Evolutionary conservation across 2,797 vertebrate genomes (phyloP).

Genomic region (Melanotaenia boesemani): DNA sequence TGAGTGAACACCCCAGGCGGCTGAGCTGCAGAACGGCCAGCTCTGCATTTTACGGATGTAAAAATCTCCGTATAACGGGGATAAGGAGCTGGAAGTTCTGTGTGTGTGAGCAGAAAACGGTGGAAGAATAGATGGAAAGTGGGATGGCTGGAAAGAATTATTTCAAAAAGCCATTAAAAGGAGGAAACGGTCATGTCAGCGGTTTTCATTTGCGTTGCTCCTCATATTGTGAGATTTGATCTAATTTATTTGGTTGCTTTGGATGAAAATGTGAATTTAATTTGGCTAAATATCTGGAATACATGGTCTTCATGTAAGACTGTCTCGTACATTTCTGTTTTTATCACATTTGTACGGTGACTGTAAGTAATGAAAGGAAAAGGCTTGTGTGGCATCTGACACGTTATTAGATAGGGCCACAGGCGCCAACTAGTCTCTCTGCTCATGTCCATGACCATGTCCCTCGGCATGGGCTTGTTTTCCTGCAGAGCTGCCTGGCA

Average conservation of each 20-base stretch:
- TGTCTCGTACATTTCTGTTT: not conserved
- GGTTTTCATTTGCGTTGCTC: conserved; percentile 53
- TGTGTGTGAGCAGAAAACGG: conserved; percentile 26
- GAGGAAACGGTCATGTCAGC: conserved; percentile 49
- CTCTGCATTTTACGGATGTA: conserved; percentile 64
- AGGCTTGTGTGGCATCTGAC: conserved; percentile 44
- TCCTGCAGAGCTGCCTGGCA: conserved; percentile 65
- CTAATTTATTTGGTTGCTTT: conserved; percentile 12
- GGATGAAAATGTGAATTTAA: conserved; percentile 12
- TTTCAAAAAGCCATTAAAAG: conserved; percentile 55
- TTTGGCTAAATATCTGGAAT: conserved; percentile 14
- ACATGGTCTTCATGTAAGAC: not conserved
- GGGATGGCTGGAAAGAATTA: conserved; percentile 35
- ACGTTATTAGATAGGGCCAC: conserved; percentile 51
- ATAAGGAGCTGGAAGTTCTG: conserved; percentile 56
- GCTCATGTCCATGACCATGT: conserved; percentile 60
- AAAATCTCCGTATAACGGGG: conserved; percentile 54
- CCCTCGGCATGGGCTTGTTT: conserved; percentile 63
- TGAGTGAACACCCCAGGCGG: conserved; percentile 67
- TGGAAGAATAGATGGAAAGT: conserved; percentile 23
- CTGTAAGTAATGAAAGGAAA: conserved; percentile 5
- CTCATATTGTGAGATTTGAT: conserved; percentile 43
- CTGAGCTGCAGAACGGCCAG: conserved; percentile 63
- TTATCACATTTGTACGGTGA: conserved; percentile 1
- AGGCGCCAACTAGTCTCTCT: conserved; percentile 56